phyloP scores from a whole-genome alignment of 2,888 invertebrate genomes.

The Heliconius charithonia region DNA sequence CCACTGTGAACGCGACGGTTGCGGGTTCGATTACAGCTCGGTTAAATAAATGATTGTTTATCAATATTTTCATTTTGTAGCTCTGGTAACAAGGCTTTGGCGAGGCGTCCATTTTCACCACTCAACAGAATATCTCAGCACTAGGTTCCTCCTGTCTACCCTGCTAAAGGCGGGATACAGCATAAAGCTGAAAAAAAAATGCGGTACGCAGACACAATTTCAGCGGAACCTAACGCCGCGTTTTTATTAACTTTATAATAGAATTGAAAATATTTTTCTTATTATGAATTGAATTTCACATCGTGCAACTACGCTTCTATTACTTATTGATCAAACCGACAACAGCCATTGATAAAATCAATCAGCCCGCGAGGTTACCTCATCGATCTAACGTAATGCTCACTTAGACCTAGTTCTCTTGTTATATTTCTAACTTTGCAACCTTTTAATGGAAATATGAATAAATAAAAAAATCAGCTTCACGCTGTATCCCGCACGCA shows the following conservation, averaged over 20 bases:
- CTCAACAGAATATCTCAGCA: neutral
- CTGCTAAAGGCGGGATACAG: neutral
- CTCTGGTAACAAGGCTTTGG: neutral
- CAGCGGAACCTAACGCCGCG: neutral
- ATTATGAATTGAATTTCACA: neutral
- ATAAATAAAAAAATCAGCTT: neutral
- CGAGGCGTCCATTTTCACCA: neutral
- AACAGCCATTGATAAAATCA: neutral
- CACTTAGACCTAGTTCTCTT: neutral
- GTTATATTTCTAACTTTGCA: neutral
- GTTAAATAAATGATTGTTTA: neutral
- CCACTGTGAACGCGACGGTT: neutral
- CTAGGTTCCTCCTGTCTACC: neutral
- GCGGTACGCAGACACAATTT: neutral
- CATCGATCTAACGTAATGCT: neutral
- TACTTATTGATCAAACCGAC: neutral
- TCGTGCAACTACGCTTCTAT: neutral
- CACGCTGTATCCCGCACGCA: neutral
- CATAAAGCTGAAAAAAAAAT: neutral
- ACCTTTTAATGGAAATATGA: neutral
- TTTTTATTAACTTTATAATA: neutral
- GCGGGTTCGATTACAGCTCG: neutral
- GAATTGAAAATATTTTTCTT: neutral
- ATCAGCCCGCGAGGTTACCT: conserved; percentile 1
- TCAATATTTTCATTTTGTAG: neutral